Evolutionary conservation across 2,888 invertebrate genomes (phyloP), one percentile per base, ranked within the genome.

Genomic region (Aporophyla nigra): DNA sequence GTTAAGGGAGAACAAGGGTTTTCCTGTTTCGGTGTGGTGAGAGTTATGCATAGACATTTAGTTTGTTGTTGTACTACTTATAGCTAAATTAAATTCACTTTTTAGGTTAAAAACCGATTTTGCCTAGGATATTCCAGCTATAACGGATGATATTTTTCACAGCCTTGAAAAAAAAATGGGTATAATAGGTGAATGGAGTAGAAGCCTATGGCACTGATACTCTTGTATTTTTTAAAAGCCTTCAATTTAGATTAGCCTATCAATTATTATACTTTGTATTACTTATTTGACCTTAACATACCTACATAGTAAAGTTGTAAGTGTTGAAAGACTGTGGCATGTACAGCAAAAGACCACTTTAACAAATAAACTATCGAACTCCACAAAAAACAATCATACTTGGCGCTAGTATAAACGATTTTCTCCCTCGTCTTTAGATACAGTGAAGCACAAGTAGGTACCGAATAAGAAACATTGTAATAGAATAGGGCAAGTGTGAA

Each of bases 1-100:
- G 71, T 58, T 43, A 46, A n/a, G 56, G 71, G 70, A 78, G 74
- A 77, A 65, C 59, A 61, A 59, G n/a, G 33, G 40, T 71, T 85
- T 82, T 82, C 67, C 78, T 78, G 78, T 56, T 65, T 49, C 73
- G 53, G 14, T 63, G 70, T 49, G 59, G 21, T 43, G 12, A 5
- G 6, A 43, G 43, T 53, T 43, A 54, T 70, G 19, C 10, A 58
- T 46, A 46, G 6, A 53, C 71, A 54, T 67, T 40, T 40, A 43
- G 43, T 63, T 71, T 51, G 0, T 67, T 49, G 16, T 40, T 40
- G 7, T 61, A 10, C 46, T n/a, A 19, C 19, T 53, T 19, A 19
- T 14, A 21, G 24, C 16, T 67, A 12, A 56, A 14, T 58, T 59
- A 51, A 67, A n/a, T 40, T 51, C 14, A 2, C 16, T 12, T 33